Conservation (phyloP, 2,113 vertebrate genomes). For the Mustela lutreola region DNA sequence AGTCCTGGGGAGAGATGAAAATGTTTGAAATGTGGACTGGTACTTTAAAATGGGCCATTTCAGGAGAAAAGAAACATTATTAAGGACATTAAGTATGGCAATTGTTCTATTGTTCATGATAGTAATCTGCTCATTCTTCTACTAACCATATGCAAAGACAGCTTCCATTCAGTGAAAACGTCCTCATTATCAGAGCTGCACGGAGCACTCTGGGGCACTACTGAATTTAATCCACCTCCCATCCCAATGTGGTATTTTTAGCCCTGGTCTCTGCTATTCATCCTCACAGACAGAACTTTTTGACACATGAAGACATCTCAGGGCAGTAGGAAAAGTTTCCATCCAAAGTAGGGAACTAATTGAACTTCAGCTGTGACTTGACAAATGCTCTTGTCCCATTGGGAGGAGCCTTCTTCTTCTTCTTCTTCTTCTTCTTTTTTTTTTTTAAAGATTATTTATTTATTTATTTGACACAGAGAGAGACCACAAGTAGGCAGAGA, state of each 20-base stretch:
- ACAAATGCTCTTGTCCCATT: neutral
- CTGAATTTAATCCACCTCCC: neutral
- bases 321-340: neutral
- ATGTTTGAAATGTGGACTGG: neutral
- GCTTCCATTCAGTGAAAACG: neutral
- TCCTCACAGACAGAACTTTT: neutral
- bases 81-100: neutral
- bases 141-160: neutral
- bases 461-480: too few species aligned
- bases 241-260: neutral
- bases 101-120: neutral
- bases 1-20: neutral
- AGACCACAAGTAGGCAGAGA: too few species aligned
- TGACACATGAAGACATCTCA: neutral
- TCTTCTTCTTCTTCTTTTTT: neutral
- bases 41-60: neutral
- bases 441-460: too few species aligned
- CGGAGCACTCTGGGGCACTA: neutral
- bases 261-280: neutral
- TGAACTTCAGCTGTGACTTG: neutral
- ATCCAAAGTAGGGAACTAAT: neutral
- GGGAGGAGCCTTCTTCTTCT: neutral
- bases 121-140: neutral
- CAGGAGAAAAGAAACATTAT: neutral
- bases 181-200: neutral